Percentiles rank a stretch among this genome's conserved stretches.
Conservation (phyloP, 2,888 invertebrate genomes). For the Aphodius sticticus region DNA sequence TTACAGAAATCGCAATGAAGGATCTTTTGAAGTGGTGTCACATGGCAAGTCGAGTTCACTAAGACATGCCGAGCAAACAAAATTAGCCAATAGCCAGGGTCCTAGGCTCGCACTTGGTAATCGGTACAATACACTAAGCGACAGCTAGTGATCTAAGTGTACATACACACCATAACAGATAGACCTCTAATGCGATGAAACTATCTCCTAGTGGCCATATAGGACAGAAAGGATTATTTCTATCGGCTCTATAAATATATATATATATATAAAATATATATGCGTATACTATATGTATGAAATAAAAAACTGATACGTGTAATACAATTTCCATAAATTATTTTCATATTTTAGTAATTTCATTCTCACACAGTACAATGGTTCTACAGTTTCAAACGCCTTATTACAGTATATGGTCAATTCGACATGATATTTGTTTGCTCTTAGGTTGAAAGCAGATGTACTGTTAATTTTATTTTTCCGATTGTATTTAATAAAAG, state of each 20-base stretch:
- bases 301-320: slow-evolving; percentile 27
- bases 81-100: slow-evolving; percentile 60
- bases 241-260: slow-evolving; percentile 31
- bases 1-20: slow-evolving; percentile 62
- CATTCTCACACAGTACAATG: slow-evolving; percentile 22
- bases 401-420: neutral
- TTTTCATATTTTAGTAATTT: slow-evolving; percentile 31
- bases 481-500: slow-evolving; percentile 14
- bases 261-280: neutral
- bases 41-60: slow-evolving; percentile 63
- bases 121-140: slow-evolving; percentile 70
- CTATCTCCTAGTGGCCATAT: slow-evolving; percentile 46
- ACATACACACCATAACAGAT: slow-evolving; percentile 35
- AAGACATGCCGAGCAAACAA: slow-evolving; percentile 61
- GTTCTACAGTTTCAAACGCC: slow-evolving; percentile 4
- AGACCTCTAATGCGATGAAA: slow-evolving; percentile 41
- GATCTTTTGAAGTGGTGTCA: slow-evolving; percentile 67
- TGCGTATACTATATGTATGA: neutral
- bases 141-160: slow-evolving; percentile 59
- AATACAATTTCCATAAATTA: slow-evolving; percentile 34
- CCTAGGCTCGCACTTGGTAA: slow-evolving; percentile 69
- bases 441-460: slow-evolving; percentile 8
- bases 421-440: neutral
- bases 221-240: slow-evolving; percentile 42
- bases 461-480: slow-evolving; percentile 29